These are phyloP conservation scores for Polyommatus icarus DNA, from an alignment of 2,888 invertebrate genomes.

Conservation along the genomic window DNA sequence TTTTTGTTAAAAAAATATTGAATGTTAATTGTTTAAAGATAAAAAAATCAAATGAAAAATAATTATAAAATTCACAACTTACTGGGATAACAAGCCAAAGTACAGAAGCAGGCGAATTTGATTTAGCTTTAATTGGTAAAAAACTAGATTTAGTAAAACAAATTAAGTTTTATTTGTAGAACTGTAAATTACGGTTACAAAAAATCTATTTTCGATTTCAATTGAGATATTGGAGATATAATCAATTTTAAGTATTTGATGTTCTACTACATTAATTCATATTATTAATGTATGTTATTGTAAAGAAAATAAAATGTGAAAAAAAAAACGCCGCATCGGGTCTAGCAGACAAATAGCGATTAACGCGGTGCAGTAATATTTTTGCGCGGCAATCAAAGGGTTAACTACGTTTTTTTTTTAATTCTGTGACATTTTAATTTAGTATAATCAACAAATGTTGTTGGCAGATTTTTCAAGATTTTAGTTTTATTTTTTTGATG, in stretches of 20 bases:
- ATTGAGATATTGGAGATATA: not conserved
- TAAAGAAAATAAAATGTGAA: not conserved
- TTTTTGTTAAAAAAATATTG: not conserved
- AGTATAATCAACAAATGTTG: not conserved
- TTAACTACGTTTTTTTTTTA: not conserved
- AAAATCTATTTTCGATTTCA: constrained; percentile 22
- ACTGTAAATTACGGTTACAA: constrained; percentile 1
- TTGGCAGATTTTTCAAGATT: not conserved
- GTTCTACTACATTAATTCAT: not conserved
- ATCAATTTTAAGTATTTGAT: not conserved
- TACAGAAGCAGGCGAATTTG: constrained; percentile 53
- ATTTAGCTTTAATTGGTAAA: constrained; percentile 54
- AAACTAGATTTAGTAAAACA: constrained; percentile 24
- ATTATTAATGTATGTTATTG: not conserved
- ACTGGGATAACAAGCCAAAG: constrained; percentile 47
- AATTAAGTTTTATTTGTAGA: constrained; percentile 1
- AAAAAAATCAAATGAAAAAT: not conserved
- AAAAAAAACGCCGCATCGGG: not conserved
- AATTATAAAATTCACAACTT: not conserved
- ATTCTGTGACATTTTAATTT: not conserved
- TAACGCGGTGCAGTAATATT: not conserved
- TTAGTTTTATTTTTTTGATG: not conserved
- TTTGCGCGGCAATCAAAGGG: not conserved
- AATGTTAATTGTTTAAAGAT: not conserved
- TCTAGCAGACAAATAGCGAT: not conserved